Conservation (phyloP, 2,888 invertebrate genomes). For the Cephus runcator region DNA sequence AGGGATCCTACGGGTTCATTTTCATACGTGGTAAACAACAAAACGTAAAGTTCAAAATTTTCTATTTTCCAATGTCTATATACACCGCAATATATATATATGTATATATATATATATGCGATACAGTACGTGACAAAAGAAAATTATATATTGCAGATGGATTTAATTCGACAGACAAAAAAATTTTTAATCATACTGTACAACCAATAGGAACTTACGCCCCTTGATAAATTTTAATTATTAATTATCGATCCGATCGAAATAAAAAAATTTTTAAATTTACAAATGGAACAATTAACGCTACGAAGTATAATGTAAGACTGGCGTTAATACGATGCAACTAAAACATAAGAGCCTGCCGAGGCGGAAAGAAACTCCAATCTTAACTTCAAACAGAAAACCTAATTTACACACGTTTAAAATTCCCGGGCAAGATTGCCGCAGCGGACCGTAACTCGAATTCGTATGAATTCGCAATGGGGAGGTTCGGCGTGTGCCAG, state of each 20-base stretch:
- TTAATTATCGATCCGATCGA: background rate
- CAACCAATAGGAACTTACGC: background rate
- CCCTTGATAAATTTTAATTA: background rate
- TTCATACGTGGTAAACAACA: background rate
- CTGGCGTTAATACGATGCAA: background rate
- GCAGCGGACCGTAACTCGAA: slow-evolving; percentile 7
- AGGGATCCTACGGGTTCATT: background rate
- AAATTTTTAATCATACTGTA: background rate
- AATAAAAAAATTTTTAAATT: background rate
- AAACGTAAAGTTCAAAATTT: background rate
- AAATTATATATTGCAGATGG: background rate
- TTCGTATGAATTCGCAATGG: background rate
- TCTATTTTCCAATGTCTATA: background rate
- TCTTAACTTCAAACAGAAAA: slow-evolving; percentile 38
- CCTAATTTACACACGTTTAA: slow-evolving; percentile 29
- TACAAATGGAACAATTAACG: background rate
- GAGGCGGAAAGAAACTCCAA: slow-evolving; percentile 7
- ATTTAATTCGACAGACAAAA: background rate
- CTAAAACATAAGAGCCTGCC: background rate
- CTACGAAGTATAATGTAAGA: background rate
- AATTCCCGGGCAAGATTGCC: slow-evolving; percentile 27
- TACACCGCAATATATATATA: no score
- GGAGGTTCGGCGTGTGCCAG: background rate
- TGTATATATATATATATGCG: no score
- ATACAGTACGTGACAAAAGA: background rate